These are phyloP conservation scores for Drosophila lacicola DNA, from an alignment of 2,888 invertebrate species.

Conservation along the genomic window DNA sequence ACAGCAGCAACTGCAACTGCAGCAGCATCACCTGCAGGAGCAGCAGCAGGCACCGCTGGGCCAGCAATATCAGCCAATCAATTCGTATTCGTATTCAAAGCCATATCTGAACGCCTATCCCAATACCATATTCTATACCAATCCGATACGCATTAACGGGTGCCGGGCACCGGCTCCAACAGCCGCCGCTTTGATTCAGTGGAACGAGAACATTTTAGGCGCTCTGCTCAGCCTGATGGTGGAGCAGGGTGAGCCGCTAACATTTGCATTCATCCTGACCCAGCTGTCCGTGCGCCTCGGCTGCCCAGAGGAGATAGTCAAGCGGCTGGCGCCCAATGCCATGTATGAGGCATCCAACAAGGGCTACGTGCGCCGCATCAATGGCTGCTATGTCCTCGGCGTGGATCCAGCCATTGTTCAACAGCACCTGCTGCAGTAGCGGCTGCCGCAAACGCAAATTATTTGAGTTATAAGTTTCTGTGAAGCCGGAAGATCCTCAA, in stretches of 20 bases:
- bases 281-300: conserved; percentile 17
- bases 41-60: not conserved
- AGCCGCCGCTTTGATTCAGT: not conserved
- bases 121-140: not conserved
- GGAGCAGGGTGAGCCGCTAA: conserved; percentile 14
- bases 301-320: conserved; percentile 20
- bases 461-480: conserved; percentile 4
- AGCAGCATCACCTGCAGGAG: not conserved
- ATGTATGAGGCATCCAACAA: conserved; percentile 37
- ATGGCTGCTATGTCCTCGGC: conserved; percentile 2
- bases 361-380: conserved; percentile 33
- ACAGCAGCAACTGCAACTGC: not conserved
- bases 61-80: not conserved
- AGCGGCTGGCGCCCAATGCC: conserved; percentile 27
- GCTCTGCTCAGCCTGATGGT: conserved; percentile 20
- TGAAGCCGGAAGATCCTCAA: not conserved
- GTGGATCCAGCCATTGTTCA: conserved; percentile 3
- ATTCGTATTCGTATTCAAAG: not conserved
- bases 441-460: conserved; percentile 1
- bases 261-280: conserved; percentile 8
- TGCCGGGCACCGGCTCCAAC: not conserved
- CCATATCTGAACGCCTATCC: not conserved
- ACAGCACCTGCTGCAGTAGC: not conserved
- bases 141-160: not conserved
- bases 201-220: conserved; percentile 18